Percentiles rank a stretch among this genome's conserved stretches.
phyloP scores from a whole-genome alignment of 2,797 vertebrate species.

The Lepidocolaptes lacrymiger region DNA sequence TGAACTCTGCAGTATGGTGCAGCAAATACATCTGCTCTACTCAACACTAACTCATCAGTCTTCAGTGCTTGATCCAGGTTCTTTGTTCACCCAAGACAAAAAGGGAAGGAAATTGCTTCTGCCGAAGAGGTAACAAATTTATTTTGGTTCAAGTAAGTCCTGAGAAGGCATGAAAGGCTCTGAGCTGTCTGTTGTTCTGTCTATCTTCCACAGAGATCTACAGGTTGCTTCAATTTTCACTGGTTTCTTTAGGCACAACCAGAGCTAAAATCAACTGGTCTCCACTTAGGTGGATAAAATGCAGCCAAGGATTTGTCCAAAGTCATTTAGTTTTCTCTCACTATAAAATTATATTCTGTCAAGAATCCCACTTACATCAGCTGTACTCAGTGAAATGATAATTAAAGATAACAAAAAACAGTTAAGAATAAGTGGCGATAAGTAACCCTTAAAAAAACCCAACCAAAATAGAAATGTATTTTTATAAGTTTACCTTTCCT shows the following conservation, averaged over 20 bases:
- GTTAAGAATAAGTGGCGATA: not conserved
- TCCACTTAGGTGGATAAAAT: not conserved
- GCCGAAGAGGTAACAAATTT: not conserved
- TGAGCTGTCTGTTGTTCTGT: not conserved
- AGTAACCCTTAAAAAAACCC: not conserved
- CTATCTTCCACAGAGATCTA: not conserved
- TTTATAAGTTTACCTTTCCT: not conserved
- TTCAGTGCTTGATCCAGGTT: not conserved
- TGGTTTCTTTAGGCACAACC: not conserved
- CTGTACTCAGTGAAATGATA: not conserved
- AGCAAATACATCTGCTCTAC: not conserved
- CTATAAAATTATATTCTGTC: not conserved
- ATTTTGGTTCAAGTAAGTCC: not conserved
- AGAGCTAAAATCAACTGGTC: not conserved
- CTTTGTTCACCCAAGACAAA: not conserved
- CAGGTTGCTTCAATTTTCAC: not conserved
- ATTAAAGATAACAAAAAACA: not conserved
- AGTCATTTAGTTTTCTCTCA: not conserved
- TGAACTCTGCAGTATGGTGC: not conserved
- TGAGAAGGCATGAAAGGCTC: not conserved
- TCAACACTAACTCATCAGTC: not conserved
- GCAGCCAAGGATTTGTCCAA: not conserved
- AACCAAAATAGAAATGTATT: not conserved
- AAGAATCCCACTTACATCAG: not conserved
- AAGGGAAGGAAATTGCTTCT: conserved; percentile 2